phyloP scores from a whole-genome alignment of 2,113 vertebrate species.

The Xiphias gladius region DNA sequence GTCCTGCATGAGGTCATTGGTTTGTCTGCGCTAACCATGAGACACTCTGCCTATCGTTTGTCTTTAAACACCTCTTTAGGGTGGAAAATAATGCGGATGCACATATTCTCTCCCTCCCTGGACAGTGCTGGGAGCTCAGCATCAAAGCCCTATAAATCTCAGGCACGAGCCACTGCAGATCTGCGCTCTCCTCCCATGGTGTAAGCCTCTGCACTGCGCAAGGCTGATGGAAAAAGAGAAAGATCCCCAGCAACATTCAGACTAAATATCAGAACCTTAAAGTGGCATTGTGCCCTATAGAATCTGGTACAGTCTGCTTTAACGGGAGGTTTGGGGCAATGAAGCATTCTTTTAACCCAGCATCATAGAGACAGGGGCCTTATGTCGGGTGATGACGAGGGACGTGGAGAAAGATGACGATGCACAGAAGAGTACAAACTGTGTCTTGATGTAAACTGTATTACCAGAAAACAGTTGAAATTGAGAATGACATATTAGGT shows the following conservation, averaged over 20 bases:
- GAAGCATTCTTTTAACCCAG: slow-evolving; percentile 18
- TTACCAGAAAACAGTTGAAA: not conserved
- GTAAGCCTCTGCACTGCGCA: slow-evolving; percentile 74
- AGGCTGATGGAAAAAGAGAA: slow-evolving; percentile 55
- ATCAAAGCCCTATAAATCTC: slow-evolving; percentile 70
- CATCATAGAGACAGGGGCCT: slow-evolving; percentile 38
- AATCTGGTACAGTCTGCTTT: slow-evolving; percentile 8
- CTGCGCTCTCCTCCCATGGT: slow-evolving; percentile 53
- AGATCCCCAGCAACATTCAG: slow-evolving; percentile 39
- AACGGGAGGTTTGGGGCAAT: not conserved
- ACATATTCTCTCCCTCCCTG: slow-evolving; percentile 19
- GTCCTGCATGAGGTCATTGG: slow-evolving; percentile 48
- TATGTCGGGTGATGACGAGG: slow-evolving; percentile 43
- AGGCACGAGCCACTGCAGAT: slow-evolving; percentile 76
- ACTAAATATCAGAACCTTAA: slow-evolving; percentile 26
- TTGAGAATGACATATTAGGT: not conserved
- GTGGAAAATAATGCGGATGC: slow-evolving; percentile 39
- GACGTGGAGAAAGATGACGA: slow-evolving; percentile 38
- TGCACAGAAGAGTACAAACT: slow-evolving; percentile 22
- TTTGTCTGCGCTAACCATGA: slow-evolving; percentile 1
- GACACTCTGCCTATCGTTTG: slow-evolving; percentile 30
- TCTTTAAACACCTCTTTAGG: slow-evolving; percentile 40
- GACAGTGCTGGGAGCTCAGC: slow-evolving; percentile 53
- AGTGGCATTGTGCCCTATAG: not conserved
- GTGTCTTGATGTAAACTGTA: not conserved